These are phyloP conservation scores for Catalaphyllia jardinei DNA, from an alignment of 64 coral and sea anemone species.

Conservation along the genomic window DNA sequence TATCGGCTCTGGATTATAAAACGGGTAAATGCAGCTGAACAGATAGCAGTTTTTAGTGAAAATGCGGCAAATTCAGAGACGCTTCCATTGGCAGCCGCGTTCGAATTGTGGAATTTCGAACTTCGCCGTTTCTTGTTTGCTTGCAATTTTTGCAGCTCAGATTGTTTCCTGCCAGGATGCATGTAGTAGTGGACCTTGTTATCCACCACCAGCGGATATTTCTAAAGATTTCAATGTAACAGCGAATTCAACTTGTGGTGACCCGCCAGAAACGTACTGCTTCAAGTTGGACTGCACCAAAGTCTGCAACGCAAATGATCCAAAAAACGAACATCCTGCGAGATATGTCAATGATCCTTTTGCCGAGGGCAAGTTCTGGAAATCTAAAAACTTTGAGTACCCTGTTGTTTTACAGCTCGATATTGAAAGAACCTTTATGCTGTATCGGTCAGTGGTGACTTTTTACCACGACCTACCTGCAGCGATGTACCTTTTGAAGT, in stretches of 20 bases:
- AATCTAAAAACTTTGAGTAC: slow-evolving; percentile 47
- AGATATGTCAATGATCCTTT: slow-evolving; percentile 35
- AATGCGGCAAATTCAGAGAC: not conserved
- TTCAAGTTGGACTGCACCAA: not conserved
- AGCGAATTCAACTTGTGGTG: slow-evolving; percentile 63
- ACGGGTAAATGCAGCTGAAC: not conserved
- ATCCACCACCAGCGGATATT: slow-evolving; percentile 34
- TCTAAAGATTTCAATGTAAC: slow-evolving; percentile 28
- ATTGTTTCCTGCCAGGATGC: not conserved
- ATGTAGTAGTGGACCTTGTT: slow-evolving; percentile 54
- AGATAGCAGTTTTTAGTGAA: not conserved
- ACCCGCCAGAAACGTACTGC: slow-evolving; percentile 29
- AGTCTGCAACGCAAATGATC: slow-evolving; percentile 36
- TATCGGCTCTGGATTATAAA: not conserved
- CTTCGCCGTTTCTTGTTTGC: not conserved
- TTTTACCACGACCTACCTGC: slow-evolving; percentile 59
- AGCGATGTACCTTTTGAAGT: slow-evolving; percentile 62
- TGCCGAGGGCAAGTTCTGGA: slow-evolving; percentile 32
- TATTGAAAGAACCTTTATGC: slow-evolving; percentile 35
- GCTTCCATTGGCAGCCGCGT: not conserved
- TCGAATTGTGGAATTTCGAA: slow-evolving; percentile 35
- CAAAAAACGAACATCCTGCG: not conserved
- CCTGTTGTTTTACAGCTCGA: slow-evolving; percentile 60
- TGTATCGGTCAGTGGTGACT: slow-evolving; percentile 31
- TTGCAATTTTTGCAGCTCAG: slow-evolving; percentile 16